These are phyloP conservation scores for Chaetophractus vellerosus DNA, from an alignment of 2,797 vertebrate genomes.

Conservation along the genomic window DNA sequence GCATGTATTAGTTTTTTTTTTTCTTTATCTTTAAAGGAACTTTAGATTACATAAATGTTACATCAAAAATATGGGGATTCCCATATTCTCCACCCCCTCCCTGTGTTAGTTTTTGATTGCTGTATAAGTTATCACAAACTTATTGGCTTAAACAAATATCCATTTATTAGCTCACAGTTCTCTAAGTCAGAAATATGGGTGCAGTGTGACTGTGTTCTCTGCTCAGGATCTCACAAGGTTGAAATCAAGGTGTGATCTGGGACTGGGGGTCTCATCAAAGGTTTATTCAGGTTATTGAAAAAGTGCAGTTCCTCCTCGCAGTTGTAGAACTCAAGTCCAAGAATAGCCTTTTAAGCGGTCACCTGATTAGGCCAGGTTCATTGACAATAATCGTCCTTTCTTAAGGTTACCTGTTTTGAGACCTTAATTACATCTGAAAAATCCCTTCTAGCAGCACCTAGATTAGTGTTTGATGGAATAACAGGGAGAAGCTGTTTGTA, in stretches of 20 bases:
- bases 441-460: neutral
- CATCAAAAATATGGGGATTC: too few species aligned
- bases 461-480: neutral
- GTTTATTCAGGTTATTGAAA: neutral
- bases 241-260: neutral
- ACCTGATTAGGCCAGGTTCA: neutral
- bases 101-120: constrained; percentile 1
- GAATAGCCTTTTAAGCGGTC: neutral
- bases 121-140: neutral
- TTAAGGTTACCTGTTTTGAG: neutral
- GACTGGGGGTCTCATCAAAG: neutral
- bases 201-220: neutral
- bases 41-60: too few species aligned
- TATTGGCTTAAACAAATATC: neutral
- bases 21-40: too few species aligned
- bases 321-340: neutral
- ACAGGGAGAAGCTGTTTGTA: neutral
- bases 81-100: too few species aligned
- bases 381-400: neutral
- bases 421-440: neutral
- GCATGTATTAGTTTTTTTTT: neutral
- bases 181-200: neutral
- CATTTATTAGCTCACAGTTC: neutral
- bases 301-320: neutral
- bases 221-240: neutral